Conservation (phyloP, 2,797 vertebrate species). For the Rallus crepitans region DNA sequence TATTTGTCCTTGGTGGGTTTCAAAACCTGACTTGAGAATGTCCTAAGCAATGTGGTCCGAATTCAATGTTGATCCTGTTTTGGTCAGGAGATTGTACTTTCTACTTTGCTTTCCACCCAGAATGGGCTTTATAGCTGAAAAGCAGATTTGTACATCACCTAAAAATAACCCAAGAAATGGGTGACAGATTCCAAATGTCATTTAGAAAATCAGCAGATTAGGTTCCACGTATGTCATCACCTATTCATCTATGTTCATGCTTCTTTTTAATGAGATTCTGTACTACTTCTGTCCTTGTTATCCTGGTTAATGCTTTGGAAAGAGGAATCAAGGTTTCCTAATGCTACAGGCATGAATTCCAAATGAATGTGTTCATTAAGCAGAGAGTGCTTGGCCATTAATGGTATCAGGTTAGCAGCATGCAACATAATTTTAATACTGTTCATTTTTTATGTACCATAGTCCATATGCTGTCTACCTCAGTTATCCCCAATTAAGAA, state of each 20-base stretch:
- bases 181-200: background rate
- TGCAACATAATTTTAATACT: background rate
- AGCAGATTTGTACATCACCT: background rate
- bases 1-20: background rate
- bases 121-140: background rate
- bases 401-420: background rate
- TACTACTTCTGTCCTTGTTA: background rate
- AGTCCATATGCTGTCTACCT: background rate
- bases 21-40: background rate
- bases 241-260: background rate
- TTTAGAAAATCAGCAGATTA: slow-evolving; percentile 7
- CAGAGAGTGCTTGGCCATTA: background rate
- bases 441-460: background rate
- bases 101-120: background rate
- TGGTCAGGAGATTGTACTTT: fast-evolving
- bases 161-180: background rate
- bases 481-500: background rate
- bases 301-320: background rate
- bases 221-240: background rate
- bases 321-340: background rate
- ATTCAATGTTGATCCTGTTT: background rate
- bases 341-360: background rate
- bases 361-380: background rate
- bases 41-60: background rate
- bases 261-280: background rate